Evolutionary conservation across 2,888 invertebrate species (phyloP).

Genomic region (Byasa hedistus): DNA sequence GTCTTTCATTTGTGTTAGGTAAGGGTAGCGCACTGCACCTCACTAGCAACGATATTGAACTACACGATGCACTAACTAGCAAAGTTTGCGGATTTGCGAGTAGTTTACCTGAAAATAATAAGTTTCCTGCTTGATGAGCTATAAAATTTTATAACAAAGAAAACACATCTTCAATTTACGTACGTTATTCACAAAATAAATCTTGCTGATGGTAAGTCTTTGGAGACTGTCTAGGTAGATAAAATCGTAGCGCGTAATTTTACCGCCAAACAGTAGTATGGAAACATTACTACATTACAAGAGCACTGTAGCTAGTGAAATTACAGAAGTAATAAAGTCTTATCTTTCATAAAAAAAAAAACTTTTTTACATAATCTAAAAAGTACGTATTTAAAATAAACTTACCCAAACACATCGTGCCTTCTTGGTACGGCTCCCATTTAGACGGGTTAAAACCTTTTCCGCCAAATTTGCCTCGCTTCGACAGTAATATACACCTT

Average conservation of each 20-base stretch:
- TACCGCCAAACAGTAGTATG: too few relatives aligned
- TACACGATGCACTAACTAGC: constrained; percentile 84
- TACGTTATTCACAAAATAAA: too few relatives aligned
- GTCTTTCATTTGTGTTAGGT: constrained; percentile 62
- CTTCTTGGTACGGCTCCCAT: constrained; percentile 81
- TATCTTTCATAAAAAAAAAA: neutral
- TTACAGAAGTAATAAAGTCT: too few relatives aligned
- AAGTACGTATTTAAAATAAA: constrained; percentile 21
- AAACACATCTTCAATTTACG: too few relatives aligned
- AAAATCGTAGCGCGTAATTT: too few relatives aligned
- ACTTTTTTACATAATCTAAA: neutral
- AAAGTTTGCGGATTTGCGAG: constrained; percentile 82
- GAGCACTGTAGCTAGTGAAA: too few relatives aligned
- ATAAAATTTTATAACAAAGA: too few relatives aligned
- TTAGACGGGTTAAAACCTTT: constrained; percentile 68
- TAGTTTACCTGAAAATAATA: constrained; percentile 79
- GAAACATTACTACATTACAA: too few relatives aligned
- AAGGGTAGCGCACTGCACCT: constrained; percentile 85
- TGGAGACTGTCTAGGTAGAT: too few relatives aligned
- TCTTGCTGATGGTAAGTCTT: too few relatives aligned
- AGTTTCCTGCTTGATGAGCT: neutral
- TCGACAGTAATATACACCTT: constrained; percentile 79
- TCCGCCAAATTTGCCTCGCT: constrained; percentile 64
- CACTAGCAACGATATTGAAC: constrained; percentile 86
- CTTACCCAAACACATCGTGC: constrained; percentile 81